Percentiles rank a stretch among this genome's conserved stretches.
Evolutionary conservation across 2,113 vertebrate species (phyloP).

Genomic region (Deroptyus accipitrinus): DNA sequence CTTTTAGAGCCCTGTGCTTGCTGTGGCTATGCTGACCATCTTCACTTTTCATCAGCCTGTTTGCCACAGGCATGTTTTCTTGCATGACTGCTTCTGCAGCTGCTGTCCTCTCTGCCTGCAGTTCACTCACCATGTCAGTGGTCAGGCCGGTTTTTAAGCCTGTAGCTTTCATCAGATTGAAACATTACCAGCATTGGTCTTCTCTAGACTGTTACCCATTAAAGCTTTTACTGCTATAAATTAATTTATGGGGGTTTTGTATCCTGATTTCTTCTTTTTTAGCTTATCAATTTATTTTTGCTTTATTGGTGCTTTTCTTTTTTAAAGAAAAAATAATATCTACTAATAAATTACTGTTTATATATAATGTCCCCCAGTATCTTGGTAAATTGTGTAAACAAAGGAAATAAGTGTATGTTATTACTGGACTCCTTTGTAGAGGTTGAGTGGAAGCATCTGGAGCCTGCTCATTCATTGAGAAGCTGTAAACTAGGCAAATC

Average conservation of each 20-base stretch:
- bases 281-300: background rate
- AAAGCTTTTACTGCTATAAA: background rate
- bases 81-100: background rate
- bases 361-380: background rate
- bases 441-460: background rate
- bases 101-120: background rate
- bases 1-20: background rate
- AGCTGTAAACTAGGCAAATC: background rate
- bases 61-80: background rate
- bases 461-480: background rate
- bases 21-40: background rate
- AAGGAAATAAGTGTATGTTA: background rate
- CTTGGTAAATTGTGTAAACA: background rate
- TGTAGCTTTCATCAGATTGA: rapidly evolving
- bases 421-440: background rate
- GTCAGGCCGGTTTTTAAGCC: background rate
- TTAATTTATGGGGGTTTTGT: background rate
- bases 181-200: rapidly evolving
- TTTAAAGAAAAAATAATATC: background rate
- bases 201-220: background rate
- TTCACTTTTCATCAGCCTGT: background rate
- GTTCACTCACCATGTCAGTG: rapidly evolving
- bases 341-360: background rate
- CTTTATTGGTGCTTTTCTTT: background rate
- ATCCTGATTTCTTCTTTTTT: background rate